A percentile compares a stretch with the other conserved stretches of the same genome.
phyloP scores from a whole-genome alignment of 1,140 invertebrate genomes.

The Marisa cornuarietis region DNA sequence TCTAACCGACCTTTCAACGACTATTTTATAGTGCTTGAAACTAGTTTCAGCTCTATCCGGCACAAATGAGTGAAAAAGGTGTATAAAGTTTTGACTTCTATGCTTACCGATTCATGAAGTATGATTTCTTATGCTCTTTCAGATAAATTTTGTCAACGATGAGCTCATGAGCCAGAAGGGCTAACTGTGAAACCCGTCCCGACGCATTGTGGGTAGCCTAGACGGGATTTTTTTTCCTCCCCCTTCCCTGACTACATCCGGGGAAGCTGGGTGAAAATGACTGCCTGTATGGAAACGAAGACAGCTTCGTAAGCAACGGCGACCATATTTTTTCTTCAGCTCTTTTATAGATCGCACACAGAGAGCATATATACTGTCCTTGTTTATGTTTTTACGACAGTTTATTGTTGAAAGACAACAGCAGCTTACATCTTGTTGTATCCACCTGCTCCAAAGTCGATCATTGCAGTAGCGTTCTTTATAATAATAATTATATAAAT shows the following conservation, averaged over 20 bases:
- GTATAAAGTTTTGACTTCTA: neutral
- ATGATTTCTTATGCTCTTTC: neutral
- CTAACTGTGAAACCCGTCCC: neutral
- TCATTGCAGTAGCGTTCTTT: too few relatives aligned
- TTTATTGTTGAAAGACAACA: too few relatives aligned
- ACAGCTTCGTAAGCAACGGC: neutral
- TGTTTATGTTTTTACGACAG: too few relatives aligned
- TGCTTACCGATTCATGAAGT: too few relatives aligned
- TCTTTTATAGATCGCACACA: neutral
- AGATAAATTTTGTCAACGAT: conserved; percentile 19
- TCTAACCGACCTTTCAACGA: conserved; percentile 3
- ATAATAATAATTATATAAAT: too few relatives aligned
- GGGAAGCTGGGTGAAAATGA: neutral
- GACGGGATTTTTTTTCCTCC: too few relatives aligned
- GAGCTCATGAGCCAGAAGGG: conserved; percentile 10
- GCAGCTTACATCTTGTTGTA: too few relatives aligned
- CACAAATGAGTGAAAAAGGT: conserved; percentile 13
- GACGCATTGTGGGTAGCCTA: neutral
- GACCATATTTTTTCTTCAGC: neutral
- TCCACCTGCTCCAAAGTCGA: neutral
- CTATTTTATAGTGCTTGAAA: neutral
- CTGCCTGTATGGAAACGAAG: neutral
- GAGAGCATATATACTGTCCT: too few relatives aligned
- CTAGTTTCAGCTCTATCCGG: too few relatives aligned
- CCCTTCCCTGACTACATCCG: neutral